These are phyloP conservation scores for Margaritifera margaritifera DNA, from an alignment of 2,888 invertebrate species.

Conservation along the genomic window DNA sequence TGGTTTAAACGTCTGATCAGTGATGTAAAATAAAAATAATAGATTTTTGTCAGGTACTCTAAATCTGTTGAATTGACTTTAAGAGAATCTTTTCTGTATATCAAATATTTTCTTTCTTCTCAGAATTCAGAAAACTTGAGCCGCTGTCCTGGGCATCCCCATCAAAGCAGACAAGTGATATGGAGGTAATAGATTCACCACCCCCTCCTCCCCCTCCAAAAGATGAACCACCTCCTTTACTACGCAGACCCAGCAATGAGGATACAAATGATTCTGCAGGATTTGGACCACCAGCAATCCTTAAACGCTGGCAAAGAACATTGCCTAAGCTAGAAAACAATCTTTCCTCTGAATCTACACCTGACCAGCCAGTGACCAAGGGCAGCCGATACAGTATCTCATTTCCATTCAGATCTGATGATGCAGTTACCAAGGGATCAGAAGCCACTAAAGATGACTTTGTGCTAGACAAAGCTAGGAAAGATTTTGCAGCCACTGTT, in stretches of 20 bases:
- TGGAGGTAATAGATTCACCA: slow-evolving; percentile 18
- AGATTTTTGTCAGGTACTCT: no score
- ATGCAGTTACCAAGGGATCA: slow-evolving; percentile 13
- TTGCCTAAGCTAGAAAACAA: slow-evolving; percentile 48
- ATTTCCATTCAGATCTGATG: slow-evolving; percentile 29
- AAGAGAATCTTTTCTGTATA: no score
- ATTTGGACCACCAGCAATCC: slow-evolving; percentile 57
- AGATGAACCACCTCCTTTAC: slow-evolving; percentile 31
- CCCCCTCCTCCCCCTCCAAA: slow-evolving; percentile 35
- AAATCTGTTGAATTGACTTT: no score
- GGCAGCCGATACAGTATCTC: slow-evolving; percentile 42
- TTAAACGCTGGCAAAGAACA: slow-evolving; percentile 58
- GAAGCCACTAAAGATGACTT: slow-evolving; percentile 34
- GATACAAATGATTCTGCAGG: slow-evolving; percentile 23
- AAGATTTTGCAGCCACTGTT: slow-evolving; percentile 29
- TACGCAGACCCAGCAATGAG: slow-evolving; percentile 9
- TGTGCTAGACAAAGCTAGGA: slow-evolving; percentile 27
- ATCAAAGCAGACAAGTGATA: slow-evolving; percentile 15
- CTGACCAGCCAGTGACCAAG: slow-evolving; percentile 25
- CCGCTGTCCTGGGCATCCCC: not conserved
- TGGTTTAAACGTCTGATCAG: no score
- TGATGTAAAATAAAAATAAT: no score
- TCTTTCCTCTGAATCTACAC: slow-evolving; percentile 8
- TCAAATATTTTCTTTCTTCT: no score
- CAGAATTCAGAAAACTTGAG: no score